phyloP scores from a whole-genome alignment of 2,888 invertebrate genomes.

The Ecliptopera silaceata region DNA sequence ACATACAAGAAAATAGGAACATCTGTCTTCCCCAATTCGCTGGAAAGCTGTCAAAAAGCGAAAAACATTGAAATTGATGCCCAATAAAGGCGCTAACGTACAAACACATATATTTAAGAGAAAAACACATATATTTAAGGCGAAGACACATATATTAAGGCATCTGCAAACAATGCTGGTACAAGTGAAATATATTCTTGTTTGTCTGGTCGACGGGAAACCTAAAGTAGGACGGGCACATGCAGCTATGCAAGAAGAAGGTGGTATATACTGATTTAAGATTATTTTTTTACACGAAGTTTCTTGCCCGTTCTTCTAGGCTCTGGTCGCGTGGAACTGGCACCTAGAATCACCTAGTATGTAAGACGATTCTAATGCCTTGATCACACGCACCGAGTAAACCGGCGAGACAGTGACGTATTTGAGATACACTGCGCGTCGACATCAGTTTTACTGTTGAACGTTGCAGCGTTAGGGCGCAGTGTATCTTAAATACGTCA shows the following conservation, averaged over 20 bases:
- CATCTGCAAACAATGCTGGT: slow-evolving; percentile 38
- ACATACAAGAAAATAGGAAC: slow-evolving; percentile 7
- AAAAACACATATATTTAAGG: slow-evolving; percentile 40
- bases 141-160: slow-evolving; percentile 41
- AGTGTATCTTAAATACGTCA: too few relatives aligned
- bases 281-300: too few relatives aligned
- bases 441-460: too few relatives aligned
- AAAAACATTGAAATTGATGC: slow-evolving; percentile 37
- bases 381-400: too few relatives aligned
- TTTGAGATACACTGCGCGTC: too few relatives aligned
- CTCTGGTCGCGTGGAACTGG: too few relatives aligned
- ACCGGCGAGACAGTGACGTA: too few relatives aligned
- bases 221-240: slow-evolving; percentile 37
- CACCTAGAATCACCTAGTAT: too few relatives aligned
- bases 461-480: too few relatives aligned
- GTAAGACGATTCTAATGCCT: too few relatives aligned
- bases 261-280: slow-evolving; percentile 5
- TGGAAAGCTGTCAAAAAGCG: slow-evolving; percentile 20
- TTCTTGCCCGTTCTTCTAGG: too few relatives aligned
- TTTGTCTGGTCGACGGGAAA: slow-evolving; percentile 43
- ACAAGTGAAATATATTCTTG: slow-evolving; percentile 43
- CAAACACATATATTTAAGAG: slow-evolving; percentile 41
- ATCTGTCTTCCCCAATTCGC: slow-evolving; percentile 13
- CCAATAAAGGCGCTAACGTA: slow-evolving; percentile 22
- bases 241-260: slow-evolving; percentile 25